Percentiles rank a stretch among this genome's conserved stretches.
Conservation (phyloP, 2,113 vertebrate genomes). For the Varanus salvator region DNA sequence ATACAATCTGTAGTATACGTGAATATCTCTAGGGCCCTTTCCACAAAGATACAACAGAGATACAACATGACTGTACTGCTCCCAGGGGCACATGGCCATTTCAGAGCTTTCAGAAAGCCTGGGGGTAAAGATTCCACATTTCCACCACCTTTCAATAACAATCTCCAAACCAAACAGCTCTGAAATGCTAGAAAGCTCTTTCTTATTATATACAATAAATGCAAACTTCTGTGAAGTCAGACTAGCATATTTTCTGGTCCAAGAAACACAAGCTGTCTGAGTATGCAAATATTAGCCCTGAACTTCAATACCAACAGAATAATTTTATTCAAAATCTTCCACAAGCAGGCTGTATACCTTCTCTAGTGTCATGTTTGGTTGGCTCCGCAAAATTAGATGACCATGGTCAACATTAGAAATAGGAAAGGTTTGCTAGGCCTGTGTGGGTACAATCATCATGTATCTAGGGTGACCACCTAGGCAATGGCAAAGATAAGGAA, state of each 20-base stretch:
- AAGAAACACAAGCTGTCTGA: background rate
- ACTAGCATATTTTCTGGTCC: constrained; percentile 27
- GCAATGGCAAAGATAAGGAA: too few species aligned
- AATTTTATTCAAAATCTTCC: constrained; percentile 1
- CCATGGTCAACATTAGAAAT: background rate
- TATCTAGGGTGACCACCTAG: too few species aligned
- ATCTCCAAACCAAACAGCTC: background rate
- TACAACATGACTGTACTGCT: background rate
- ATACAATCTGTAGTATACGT: background rate
- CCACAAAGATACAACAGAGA: background rate
- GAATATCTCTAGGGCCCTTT: background rate
- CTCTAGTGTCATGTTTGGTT: constrained; percentile 12
- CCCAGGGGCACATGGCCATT: background rate
- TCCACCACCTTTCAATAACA: background rate
- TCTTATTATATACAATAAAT: constrained; percentile 13
- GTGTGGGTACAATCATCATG: background rate
- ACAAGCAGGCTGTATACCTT: constrained; percentile 1
- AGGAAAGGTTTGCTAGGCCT: background rate
- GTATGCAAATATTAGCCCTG: constrained; percentile 22
- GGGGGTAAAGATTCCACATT: background rate
- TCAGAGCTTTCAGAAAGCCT: background rate
- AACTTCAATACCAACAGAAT: constrained; percentile 9
- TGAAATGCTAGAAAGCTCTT: background rate
- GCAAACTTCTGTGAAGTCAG: constrained; percentile 3
- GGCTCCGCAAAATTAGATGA: background rate